A percentile compares a stretch with the other conserved stretches of the same genome.
phyloP scores from a whole-genome alignment of 1,140 invertebrate genomes.

The Bombus superbus region DNA sequence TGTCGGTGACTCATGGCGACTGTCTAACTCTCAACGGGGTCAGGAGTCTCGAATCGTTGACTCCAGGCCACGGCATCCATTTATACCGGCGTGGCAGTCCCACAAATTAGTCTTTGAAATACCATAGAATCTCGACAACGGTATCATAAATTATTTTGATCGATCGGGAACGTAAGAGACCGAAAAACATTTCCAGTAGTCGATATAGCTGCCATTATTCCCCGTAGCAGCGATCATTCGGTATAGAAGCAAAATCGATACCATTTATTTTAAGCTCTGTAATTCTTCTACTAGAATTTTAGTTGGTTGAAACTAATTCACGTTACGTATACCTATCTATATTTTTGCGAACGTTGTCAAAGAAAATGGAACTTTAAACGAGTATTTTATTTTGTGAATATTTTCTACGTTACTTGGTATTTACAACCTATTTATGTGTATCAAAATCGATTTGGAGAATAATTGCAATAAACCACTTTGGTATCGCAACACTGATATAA shows the following conservation, averaged over 20 bases:
- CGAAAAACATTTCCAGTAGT: neutral
- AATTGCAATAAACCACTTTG: too few species aligned
- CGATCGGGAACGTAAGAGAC: neutral
- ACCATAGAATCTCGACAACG: neutral
- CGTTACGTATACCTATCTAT: too few species aligned
- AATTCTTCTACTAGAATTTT: neutral
- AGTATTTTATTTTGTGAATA: too few species aligned
- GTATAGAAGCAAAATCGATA: neutral
- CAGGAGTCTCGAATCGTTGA: conserved; percentile 29
- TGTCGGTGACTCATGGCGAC: conserved; percentile 12
- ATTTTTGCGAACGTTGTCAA: too few species aligned
- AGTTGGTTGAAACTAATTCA: neutral
- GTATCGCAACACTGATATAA: too few species aligned
- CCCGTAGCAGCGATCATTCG: neutral
- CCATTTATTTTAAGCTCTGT: neutral
- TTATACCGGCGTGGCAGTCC: neutral
- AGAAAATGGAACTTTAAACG: too few species aligned
- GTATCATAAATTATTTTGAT: neutral
- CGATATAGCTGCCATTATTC: neutral
- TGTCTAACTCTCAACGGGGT: conserved; percentile 1
- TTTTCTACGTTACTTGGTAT: too few species aligned
- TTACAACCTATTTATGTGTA: too few species aligned
- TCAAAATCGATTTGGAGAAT: too few species aligned
- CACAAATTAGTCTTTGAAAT: neutral
- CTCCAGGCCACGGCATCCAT: conserved; percentile 6